A percentile compares a stretch with the other conserved stretches of the same genome.
Conservation (phyloP, 2,888 invertebrate genomes). For the Lasioglossum pauxillum region DNA sequence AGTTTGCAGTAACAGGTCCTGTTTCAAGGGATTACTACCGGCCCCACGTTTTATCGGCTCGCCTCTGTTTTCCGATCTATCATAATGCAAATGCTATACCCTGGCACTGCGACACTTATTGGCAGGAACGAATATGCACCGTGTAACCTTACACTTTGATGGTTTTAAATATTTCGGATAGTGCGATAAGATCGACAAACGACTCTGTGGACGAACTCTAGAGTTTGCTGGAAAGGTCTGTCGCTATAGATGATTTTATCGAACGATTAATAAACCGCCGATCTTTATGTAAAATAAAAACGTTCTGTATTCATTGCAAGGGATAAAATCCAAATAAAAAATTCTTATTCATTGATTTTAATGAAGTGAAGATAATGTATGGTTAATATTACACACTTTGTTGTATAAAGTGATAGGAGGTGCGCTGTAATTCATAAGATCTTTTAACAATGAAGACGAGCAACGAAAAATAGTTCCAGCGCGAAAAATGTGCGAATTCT, state of each 20-base stretch:
- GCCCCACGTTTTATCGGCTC: constrained; percentile 64
- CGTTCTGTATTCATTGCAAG: neutral
- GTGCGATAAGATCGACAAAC: neutral
- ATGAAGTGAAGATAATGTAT: too few species aligned
- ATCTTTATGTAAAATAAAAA: neutral
- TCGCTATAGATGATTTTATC: too few species aligned
- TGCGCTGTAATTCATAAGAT: too few species aligned
- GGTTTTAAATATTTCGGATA: constrained; percentile 2
- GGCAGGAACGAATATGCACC: constrained; percentile 19
- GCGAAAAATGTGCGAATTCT: constrained; percentile 3
- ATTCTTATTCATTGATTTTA: too few species aligned
- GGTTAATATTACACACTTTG: too few species aligned
- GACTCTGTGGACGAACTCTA: neutral
- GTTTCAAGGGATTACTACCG: constrained; percentile 82
- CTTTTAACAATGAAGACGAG: too few species aligned
- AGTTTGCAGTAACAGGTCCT: constrained; percentile 82
- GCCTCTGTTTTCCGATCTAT: constrained; percentile 67
- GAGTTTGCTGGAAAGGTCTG: neutral
- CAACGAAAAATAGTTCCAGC: neutral
- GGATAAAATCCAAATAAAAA: too few species aligned
- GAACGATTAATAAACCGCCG: too few species aligned
- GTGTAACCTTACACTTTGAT: constrained; percentile 55
- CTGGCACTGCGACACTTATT: constrained; percentile 49
- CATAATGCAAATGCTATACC: constrained; percentile 74
- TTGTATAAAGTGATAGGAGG: too few species aligned